Evolutionary conservation across 2,888 invertebrate genomes (phyloP).

Genomic region (Thumatha senex): DNA sequence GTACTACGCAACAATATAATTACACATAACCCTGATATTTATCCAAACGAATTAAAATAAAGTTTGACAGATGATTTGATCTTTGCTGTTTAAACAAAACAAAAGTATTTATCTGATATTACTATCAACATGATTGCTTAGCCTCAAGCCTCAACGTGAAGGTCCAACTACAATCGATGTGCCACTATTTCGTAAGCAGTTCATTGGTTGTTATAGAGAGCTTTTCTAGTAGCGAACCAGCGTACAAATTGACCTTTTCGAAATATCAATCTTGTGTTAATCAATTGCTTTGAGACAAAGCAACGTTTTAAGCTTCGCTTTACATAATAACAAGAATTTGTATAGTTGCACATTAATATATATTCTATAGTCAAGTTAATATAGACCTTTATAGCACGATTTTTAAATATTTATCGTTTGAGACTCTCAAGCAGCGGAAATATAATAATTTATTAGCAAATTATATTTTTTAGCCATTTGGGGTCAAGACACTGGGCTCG

Average conservation of each 20-base stretch:
- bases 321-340: neutral
- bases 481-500: no score
- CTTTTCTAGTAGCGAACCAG: constrained; percentile 10
- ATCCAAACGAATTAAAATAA: neutral
- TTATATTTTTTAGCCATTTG: no score
- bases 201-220: no score
- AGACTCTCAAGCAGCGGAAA: no score
- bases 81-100: constrained; percentile 2
- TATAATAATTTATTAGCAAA: no score
- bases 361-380: no score
- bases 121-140: neutral
- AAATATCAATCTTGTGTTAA: constrained; percentile 33
- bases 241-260: constrained; percentile 28
- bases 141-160: constrained; percentile 2
- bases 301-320: neutral
- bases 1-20: neutral
- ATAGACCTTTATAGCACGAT: no score
- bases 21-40: neutral
- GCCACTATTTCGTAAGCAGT: constrained; percentile 23
- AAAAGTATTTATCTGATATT: neutral
- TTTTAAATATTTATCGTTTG: no score
- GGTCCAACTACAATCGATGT: constrained; percentile 12
- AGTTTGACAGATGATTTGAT: neutral
- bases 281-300: constrained; percentile 3
- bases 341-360: no score